Percentiles rank a stretch among this genome's conserved stretches.
These are phyloP conservation scores for Mycteria americana DNA, from an alignment of 2,797 vertebrate genomes.

Conservation along the genomic window DNA sequence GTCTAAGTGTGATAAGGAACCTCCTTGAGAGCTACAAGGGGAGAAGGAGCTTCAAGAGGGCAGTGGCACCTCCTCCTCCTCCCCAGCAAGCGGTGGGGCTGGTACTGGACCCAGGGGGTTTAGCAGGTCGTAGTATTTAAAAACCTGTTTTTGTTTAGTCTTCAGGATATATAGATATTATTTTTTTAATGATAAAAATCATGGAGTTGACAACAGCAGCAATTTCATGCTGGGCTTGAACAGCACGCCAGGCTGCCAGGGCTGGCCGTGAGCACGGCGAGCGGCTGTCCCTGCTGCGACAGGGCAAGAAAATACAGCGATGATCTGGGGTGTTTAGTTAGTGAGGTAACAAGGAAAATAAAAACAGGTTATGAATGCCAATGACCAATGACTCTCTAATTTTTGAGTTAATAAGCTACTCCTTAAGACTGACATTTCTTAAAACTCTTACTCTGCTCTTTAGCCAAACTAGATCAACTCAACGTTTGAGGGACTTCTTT, in stretches of 20 bases:
- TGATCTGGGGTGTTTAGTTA: background rate
- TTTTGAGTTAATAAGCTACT: background rate
- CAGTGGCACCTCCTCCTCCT: background rate
- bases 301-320: background rate
- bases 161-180: background rate
- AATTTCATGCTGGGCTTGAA: background rate
- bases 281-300: background rate
- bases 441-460: background rate
- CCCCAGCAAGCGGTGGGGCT: background rate
- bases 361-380: background rate
- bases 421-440: background rate
- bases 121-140: background rate
- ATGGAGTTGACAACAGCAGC: background rate
- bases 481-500: background rate
- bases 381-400: background rate
- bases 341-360: background rate
- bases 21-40: background rate
- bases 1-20: background rate
- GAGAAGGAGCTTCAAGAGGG: background rate
- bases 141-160: background rate
- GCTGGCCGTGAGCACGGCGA: background rate
- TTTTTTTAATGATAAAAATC: background rate
- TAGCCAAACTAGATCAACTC: background rate
- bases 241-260: background rate
- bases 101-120: background rate